These are phyloP conservation scores for Prunella strophiata DNA, from an alignment of 2,797 vertebrate species.

Conservation along the genomic window DNA sequence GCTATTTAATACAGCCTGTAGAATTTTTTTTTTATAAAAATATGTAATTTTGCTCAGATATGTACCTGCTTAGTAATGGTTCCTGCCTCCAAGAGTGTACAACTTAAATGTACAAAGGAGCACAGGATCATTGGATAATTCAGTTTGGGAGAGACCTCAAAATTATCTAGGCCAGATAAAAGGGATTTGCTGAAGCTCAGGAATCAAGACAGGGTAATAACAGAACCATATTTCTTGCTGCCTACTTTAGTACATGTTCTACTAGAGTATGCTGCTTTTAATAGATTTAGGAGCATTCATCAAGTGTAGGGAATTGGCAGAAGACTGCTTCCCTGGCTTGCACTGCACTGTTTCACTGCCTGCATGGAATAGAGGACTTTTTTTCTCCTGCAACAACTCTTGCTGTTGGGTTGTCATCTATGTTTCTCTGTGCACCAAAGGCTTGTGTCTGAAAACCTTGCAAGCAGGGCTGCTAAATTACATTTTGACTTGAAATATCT, in stretches of 20 bases:
- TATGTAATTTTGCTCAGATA: not conserved
- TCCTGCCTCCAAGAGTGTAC: not conserved
- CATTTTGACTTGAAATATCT: not conserved
- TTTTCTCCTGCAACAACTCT: not conserved
- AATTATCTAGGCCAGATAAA: not conserved
- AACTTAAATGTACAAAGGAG: not conserved
- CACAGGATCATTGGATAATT: not conserved
- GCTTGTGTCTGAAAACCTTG: not conserved
- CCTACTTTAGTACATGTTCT: slow-evolving; percentile 30
- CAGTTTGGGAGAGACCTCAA: not conserved
- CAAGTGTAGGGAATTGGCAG: slow-evolving; percentile 13
- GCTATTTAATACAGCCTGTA: not conserved
- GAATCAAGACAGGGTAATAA: not conserved
- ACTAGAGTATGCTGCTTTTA: slow-evolving; percentile 11
- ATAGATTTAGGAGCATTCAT: slow-evolving; percentile 48
- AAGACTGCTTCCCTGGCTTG: not conserved
- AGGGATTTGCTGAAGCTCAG: not conserved
- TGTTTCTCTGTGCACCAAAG: not conserved
- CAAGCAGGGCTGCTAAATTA: not conserved
- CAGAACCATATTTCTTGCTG: not conserved
- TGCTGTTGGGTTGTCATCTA: not conserved
- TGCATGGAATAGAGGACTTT: not conserved
- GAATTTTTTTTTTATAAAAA: not conserved
- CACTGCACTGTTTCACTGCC: not conserved
- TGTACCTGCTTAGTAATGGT: not conserved